phyloP scores from a whole-genome alignment of 2,888 invertebrate genomes.

The Lasius platythorax region DNA sequence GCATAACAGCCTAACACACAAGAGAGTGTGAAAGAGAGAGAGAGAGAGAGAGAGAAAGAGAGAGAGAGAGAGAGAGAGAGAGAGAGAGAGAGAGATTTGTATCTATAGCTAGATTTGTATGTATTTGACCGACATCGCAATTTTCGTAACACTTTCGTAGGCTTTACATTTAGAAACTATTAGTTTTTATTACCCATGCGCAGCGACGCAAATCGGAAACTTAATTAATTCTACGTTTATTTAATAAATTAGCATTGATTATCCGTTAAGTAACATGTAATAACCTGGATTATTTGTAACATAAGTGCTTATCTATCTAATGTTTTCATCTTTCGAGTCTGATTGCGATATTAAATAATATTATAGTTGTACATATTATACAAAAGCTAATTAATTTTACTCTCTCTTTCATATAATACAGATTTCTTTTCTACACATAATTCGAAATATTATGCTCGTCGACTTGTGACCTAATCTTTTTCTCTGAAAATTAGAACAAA shows the following conservation, averaged over 20 bases:
- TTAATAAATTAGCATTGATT: slow-evolving; percentile 16
- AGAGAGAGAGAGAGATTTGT: background rate
- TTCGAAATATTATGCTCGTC: background rate
- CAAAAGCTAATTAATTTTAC: background rate
- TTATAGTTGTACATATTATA: background rate
- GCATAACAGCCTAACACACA: background rate
- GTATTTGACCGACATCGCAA: background rate
- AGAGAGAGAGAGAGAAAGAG: too few relatives aligned
- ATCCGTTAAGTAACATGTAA: background rate
- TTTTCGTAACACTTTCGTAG: background rate
- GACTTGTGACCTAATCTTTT: background rate
- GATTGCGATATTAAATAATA: background rate
- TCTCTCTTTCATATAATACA: background rate
- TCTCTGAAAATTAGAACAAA: background rate
- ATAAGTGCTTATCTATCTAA: background rate
- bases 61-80: background rate
- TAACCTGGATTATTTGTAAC: background rate
- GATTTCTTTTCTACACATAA: background rate
- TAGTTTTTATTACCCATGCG: background rate
- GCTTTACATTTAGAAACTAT: background rate
- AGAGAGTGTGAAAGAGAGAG: background rate
- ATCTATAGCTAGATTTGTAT: background rate
- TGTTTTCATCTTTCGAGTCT: background rate
- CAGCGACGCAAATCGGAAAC: background rate
- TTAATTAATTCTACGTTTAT: background rate